Evolutionary conservation across 2,888 invertebrate genomes (phyloP).

Genomic region (Aphodius sticticus): DNA sequence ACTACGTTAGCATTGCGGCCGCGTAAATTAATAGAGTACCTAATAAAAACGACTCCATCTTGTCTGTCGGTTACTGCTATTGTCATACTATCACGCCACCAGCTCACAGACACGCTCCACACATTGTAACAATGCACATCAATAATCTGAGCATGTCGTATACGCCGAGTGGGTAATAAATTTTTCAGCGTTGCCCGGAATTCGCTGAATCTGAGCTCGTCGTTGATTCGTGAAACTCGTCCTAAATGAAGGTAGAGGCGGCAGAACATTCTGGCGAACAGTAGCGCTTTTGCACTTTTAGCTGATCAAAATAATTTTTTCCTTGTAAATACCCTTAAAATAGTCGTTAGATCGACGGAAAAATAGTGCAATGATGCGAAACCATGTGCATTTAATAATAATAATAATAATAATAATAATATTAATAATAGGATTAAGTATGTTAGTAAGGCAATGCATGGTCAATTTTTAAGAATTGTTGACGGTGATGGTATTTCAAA

Average conservation of each 20-base stretch:
- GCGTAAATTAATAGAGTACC: background rate
- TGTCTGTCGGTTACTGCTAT: background rate
- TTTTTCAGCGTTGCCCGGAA: background rate
- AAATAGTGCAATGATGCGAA: too few relatives aligned
- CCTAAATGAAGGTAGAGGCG: background rate
- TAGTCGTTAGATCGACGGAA: too few relatives aligned
- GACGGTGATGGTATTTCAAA: too few relatives aligned
- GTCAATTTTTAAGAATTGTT: too few relatives aligned
- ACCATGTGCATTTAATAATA: too few relatives aligned
- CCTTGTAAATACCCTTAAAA: too few relatives aligned
- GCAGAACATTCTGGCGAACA: too few relatives aligned
- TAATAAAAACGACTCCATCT: background rate
- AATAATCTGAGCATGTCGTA: background rate
- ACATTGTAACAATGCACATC: background rate
- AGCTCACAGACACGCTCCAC: background rate
- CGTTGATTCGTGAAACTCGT: background rate
- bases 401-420: too few relatives aligned
- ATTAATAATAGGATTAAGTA: too few relatives aligned
- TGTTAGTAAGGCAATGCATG: too few relatives aligned
- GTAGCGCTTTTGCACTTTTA: too few relatives aligned
- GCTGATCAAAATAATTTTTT: too few relatives aligned
- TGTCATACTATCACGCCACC: background rate
- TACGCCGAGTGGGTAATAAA: background rate
- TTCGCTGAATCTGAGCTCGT: background rate
- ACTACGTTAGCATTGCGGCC: background rate